Conservation (phyloP, 2,113 vertebrate species). For the Amphilophus citrinellus region DNA sequence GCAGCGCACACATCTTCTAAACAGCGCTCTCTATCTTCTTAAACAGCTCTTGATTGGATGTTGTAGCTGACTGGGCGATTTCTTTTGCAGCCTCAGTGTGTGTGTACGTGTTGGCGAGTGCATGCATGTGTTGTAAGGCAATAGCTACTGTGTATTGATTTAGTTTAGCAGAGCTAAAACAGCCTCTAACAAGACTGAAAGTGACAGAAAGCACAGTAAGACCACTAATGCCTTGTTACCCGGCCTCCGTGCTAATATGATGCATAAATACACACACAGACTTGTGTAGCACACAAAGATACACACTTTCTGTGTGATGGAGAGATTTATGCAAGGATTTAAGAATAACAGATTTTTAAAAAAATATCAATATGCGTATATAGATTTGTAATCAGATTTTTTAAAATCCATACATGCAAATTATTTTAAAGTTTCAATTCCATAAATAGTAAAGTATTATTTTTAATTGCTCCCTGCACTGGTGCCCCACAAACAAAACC, state of each 20-base stretch:
- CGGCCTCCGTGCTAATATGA: constrained; percentile 19
- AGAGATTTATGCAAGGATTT: background rate
- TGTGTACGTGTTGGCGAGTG: background rate
- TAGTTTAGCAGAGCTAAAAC: constrained; percentile 49
- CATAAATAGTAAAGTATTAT: constrained; percentile 69
- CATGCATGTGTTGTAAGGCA: constrained; percentile 36
- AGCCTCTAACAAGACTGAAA: constrained; percentile 55
- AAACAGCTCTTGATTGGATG: constrained; percentile 62
- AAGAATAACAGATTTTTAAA: too few species aligned
- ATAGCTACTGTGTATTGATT: constrained; percentile 62
- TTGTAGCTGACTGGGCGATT: constrained; percentile 57
- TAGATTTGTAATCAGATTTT: background rate
- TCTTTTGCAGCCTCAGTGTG: background rate
- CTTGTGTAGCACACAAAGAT: background rate
- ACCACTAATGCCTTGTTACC: constrained; percentile 59
- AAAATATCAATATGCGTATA: background rate
- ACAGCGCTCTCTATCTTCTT: constrained; percentile 58
- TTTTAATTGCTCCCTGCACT: constrained; percentile 61
- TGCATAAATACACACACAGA: background rate
- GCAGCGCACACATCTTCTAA: constrained; percentile 33
- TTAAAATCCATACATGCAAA: background rate
- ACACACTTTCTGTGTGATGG: background rate
- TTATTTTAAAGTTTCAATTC: constrained; percentile 41
- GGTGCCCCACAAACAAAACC: constrained; percentile 11
- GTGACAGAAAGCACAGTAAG: constrained; percentile 56